Base-by-base conservation (phyloP, 1,140 invertebrate species). In the Nilaparvata lugens region DNA sequence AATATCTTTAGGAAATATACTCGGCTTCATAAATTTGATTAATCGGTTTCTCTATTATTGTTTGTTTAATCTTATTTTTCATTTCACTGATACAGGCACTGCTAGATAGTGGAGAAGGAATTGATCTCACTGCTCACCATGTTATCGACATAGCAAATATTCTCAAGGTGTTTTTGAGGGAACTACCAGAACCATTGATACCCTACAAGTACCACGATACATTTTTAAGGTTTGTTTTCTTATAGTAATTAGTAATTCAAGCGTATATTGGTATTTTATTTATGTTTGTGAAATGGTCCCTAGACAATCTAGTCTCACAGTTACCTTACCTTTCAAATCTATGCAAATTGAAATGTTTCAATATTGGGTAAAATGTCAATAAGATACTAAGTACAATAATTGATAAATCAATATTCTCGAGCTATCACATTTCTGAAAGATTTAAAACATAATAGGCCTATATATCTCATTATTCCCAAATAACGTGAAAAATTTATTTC, bases 71-170 rank as follows among this genome's bases (percentile, higher is more conserved):
- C 43, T 66, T 58, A 38, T 40, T n/a, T 60, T 42, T 63, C 62
- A 59, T 56, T 58, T 62, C 31, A 52, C 60, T 54, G 59, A 77
- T 77, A 62, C 63, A 83, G 82, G 71, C 75, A 60, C 73, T 77
- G 38, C 67, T 89, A n/a, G 84, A 89, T 68, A 79, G 74, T 56
- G 87, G 85, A 18, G 80, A 16, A 19, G 28, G 78, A 24, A 74
- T 72, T 55, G 74, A 87, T 24, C 79, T 80, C 23, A 79, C 83
- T 19, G 80, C 83, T 2, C 78, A 84, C 68, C 82, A 89, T 71
- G 82, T 87, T 0, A 83, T 89, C 65, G 91, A 94, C 76, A 82
- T 92, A 9, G 88, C 90, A 6, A 87, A 82, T 74, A 80, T 91
- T 45, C 74, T 94, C 11, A 94, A 93, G 70, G 82, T 85, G 45